Evolutionary conservation across 2,888 invertebrate species (phyloP).

Genomic region (Caenorhabditis sp.): DNA sequence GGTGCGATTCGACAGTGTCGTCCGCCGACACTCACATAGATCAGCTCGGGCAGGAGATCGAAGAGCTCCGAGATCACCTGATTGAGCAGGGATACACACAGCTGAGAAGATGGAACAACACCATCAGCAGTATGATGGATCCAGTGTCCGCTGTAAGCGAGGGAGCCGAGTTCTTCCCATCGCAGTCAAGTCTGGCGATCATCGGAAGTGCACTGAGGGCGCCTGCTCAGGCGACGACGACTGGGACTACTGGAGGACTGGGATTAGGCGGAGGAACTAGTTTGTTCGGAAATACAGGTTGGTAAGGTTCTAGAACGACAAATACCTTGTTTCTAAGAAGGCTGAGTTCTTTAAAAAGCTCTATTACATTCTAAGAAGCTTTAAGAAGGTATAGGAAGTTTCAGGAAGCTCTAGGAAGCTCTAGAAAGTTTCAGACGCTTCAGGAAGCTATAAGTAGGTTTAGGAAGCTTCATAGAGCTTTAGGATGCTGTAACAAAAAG

Average conservation of each 20-base stretch:
- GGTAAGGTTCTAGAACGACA: neutral
- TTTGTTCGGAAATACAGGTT: constrained; percentile 61
- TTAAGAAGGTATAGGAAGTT: too few species aligned
- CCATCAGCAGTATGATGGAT: neutral
- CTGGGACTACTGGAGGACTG: constrained; percentile 24
- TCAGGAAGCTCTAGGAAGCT: too few species aligned
- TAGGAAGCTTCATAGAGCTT: too few species aligned
- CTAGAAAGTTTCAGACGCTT: too few species aligned
- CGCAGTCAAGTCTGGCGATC: constrained; percentile 61
- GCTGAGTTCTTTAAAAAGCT: too few species aligned
- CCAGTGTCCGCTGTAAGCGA: constrained; percentile 4
- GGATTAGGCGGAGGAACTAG: constrained; percentile 51
- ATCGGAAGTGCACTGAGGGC: constrained; percentile 63
- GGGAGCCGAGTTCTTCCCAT: constrained; percentile 65
- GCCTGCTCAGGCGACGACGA: constrained; percentile 30
- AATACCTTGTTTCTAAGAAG: too few species aligned
- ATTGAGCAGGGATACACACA: constrained; percentile 64
- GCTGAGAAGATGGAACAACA: constrained; percentile 39
- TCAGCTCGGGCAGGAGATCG: constrained; percentile 52
- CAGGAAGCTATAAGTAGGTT: too few species aligned
- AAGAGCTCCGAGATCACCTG: constrained; percentile 45
- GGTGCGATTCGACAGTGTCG: constrained; percentile 31
- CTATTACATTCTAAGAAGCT: too few species aligned
- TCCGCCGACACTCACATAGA: constrained; percentile 38
- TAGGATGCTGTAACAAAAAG: too few species aligned